Conservation (phyloP, 2,797 vertebrate species). For the Hafferia zeledoni region DNA sequence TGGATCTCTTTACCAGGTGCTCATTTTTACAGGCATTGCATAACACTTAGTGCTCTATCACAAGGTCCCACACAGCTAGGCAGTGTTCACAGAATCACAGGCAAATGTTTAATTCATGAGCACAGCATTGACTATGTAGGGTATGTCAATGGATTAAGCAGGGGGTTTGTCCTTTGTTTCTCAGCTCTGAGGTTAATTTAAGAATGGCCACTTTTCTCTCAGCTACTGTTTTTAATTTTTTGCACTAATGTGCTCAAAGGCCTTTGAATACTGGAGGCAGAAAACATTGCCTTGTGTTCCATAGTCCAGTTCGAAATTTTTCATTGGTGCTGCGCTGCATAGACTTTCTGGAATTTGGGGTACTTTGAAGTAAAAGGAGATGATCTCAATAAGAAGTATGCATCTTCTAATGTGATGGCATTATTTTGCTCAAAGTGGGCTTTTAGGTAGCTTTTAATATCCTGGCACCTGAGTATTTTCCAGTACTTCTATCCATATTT, state of each 20-base stretch:
- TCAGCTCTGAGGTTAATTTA: not conserved
- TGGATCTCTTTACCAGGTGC: not conserved
- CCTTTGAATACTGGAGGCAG: not conserved
- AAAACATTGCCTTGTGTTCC: not conserved
- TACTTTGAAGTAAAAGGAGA: not conserved
- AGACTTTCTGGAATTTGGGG: not conserved
- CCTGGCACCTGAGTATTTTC: not conserved
- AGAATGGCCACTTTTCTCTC: not conserved
- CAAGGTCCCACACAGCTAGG: not conserved
- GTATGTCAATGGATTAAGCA: constrained; percentile 11
- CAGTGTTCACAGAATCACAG: not conserved
- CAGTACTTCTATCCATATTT: not conserved
- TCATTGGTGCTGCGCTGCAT: not conserved
- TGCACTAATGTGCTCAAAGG: not conserved
- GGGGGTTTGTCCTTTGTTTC: constrained; percentile 4
- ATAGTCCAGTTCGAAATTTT: not conserved
- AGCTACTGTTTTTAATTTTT: not conserved
- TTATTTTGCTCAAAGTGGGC: not conserved
- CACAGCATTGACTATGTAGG: not conserved
- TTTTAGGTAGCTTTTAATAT: not conserved
- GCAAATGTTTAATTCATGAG: constrained; percentile 41
- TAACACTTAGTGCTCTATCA: not conserved
- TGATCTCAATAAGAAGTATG: not conserved
- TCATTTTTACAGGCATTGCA: not conserved
- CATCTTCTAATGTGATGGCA: not conserved